Evolutionary conservation across 2,888 invertebrate genomes (phyloP).

Genomic region (Drosophila helvetica): DNA sequence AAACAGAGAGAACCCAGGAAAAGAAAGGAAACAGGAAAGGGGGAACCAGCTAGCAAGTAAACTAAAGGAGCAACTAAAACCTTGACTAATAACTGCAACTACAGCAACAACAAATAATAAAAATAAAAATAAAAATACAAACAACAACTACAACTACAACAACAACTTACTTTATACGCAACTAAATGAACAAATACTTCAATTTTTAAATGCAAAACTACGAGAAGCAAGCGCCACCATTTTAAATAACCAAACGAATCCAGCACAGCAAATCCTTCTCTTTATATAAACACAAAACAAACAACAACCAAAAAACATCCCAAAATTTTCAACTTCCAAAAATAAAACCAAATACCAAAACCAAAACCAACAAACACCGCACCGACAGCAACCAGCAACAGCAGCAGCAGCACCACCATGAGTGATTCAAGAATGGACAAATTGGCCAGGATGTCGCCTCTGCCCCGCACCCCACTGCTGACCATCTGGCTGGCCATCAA

Average conservation of each 20-base stretch:
- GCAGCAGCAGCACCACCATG: constrained; percentile 69
- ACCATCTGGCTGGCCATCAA: constrained; percentile 84
- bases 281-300: constrained; percentile 26
- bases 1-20: constrained; percentile 1
- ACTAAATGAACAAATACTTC: constrained; percentile 36
- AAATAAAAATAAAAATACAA: constrained; percentile 29
- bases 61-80: constrained; percentile 36
- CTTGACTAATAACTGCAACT: constrained; percentile 57
- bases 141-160: constrained; percentile 33
- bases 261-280: constrained; percentile 24
- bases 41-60: constrained; percentile 30
- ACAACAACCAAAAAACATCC: constrained; percentile 21
- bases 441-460: constrained; percentile 77
- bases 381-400: no score
- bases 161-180: constrained; percentile 71
- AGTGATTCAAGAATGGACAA: constrained; percentile 82
- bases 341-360: constrained; percentile 29
- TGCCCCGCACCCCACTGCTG: constrained; percentile 82
- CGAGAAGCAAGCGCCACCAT: constrained; percentile 42
- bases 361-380: constrained; percentile 26
- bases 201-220: constrained; percentile 50
- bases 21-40: background rate
- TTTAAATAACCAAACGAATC: constrained; percentile 53
- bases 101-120: constrained; percentile 45
- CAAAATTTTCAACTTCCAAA: constrained; percentile 31